Evolutionary conservation across 64 coral and sea anemone genomes (phyloP), one percentile per base, ranked within the genome.

Genomic region (Pachyseris speciosa): DNA sequence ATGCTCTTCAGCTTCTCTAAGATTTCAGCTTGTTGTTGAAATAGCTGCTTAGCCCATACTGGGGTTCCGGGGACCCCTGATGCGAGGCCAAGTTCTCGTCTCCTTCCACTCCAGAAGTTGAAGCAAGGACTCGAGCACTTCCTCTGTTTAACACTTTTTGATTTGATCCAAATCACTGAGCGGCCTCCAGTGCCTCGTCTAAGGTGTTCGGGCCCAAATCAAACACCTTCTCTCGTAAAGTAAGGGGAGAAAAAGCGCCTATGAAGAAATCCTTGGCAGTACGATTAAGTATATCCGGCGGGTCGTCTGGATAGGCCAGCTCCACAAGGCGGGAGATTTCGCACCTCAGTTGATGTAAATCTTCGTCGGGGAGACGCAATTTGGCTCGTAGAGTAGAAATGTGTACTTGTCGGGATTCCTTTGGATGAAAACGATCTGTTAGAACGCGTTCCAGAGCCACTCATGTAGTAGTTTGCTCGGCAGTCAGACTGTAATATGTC

Each of bases 221-320:
- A 30, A 79, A 53, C 45, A 79, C 75, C 52, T 75, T 75, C 72
- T 75, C 72, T 41, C 45, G 38, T 9, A 75, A 48, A 22, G 39
- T 44, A 41, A 75, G 1, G 9, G 72, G 72, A 16, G 37, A 43
- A 22, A 75, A 48, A 75, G 72, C 72, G 27, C 72, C 72, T 26
- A 75, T 26, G 72, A 80, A 80, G 58, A 33, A 49, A 31, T 19
- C 20, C 11, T n/a, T 33, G 1, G 43, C 58, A 55, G 19, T 9
- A 5, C 72, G 72, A 75, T 58, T 58, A 15, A 80, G 19, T 58
- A 55, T 52, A 26, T 55, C 47, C 37, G 47, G 30, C 10, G 25
- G 27, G 48, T 51, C 49, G 39, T 57, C 77, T 61, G 28, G 78
- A 37, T 83, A 83, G 78, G 78, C 25, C 24, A 40, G 51, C 52